Evolutionary conservation across 2,113 vertebrate genomes (phyloP), one percentile per base, ranked within the genome.

Genomic region (Proteles cristata): DNA sequence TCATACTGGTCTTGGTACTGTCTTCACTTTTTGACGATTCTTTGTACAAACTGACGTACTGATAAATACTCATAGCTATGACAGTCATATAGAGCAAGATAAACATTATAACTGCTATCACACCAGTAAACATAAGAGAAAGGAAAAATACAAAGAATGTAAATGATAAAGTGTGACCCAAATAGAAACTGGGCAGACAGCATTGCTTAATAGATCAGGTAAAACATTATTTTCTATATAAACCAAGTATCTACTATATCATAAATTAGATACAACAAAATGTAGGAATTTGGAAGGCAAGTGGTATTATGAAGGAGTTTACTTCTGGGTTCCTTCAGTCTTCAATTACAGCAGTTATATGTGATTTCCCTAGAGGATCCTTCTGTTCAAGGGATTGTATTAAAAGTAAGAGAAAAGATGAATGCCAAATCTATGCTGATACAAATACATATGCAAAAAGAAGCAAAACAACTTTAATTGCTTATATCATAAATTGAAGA

Each of bases 101-200:
- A 45, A 99, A 99, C 97, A 99, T 99, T 96, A 98, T 98, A 9
- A 99, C 98, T 4, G 99, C 99, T 95, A 99, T 99, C 93, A 99
- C 98, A 97, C 99, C 99, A 97, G 90, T 28, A 82, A 95, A 91
- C 19, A 73, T 39, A 88, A 96, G 85, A 77, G 90, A 92, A 94
- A 94, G 58, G 93, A 98, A 48, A 88, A 87, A 88, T 5, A 66
- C 2, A 21, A 39, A 83, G 35, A 77, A n/a, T 23, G 16, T 39
- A 85, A 39, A 55, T 68, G 26, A 43, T 86, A 66, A 65, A 35
- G 61, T 11, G 68, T 85, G 28, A 58, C 17, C 69, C 26, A 55
- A 16, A 68, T 35, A 80, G 16, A 94, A 80, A 69, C 48, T 55
- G 6, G 39, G 43, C 19, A 43, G 43, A 68, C 28, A 58, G 69